Conservation (phyloP, 2,113 vertebrate genomes). For the Poicephalus meyeri region DNA sequence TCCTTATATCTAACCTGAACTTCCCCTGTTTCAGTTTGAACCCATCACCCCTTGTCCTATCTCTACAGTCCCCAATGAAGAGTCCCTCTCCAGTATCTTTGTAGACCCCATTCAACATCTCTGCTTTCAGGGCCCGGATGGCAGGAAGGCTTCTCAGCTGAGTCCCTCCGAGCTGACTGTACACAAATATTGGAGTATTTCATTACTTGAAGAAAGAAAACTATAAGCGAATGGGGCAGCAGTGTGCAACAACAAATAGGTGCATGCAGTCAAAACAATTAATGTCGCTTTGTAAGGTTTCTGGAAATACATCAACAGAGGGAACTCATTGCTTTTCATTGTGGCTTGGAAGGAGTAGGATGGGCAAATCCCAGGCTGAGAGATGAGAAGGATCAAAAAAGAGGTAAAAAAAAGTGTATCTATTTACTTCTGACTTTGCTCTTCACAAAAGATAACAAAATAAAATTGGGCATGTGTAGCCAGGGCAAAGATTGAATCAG, state of each 20-base stretch:
- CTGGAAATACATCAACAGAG: conserved; percentile 70
- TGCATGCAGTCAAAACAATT: conserved; percentile 71
- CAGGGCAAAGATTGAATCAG: not conserved
- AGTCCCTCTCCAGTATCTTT: not conserved
- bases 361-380: conserved; percentile 1
- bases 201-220: not conserved
- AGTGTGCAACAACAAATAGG: conserved; percentile 30
- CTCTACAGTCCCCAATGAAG: not conserved
- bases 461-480: not conserved
- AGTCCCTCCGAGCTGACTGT: not conserved
- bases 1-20: not conserved
- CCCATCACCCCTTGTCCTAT: not conserved
- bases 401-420: fast-evolving
- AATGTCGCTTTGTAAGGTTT: conserved; percentile 73
- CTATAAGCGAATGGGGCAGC: not conserved
- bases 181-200: not conserved
- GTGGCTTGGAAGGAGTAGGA: conserved; percentile 57
- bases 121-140: not conserved
- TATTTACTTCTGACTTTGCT: not conserved
- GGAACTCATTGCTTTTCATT: conserved; percentile 66
- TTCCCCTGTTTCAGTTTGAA: not conserved
- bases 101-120: not conserved
- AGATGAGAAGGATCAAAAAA: not conserved
- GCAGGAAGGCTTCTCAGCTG: not conserved
- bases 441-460: conserved; percentile 24